Evolutionary conservation across 2,888 invertebrate genomes (phyloP), one percentile per base, ranked within the genome.

Genomic region (Synergus umbraculus): DNA sequence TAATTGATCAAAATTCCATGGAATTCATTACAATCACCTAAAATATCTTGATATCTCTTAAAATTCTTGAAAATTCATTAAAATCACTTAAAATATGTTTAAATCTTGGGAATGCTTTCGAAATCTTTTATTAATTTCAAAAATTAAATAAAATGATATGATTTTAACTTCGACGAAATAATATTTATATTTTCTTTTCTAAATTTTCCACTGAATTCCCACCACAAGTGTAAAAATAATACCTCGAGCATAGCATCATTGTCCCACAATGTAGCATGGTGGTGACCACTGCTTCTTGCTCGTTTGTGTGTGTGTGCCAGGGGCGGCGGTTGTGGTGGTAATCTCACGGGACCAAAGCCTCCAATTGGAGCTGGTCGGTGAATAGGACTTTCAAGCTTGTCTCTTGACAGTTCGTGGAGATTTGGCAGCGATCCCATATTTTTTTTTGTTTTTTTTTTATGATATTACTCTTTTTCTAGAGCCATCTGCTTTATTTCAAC

Each of bases 391-490:
- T 89, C 87, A 44, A 90, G 88, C 79, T 91, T 91, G 49, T 90
- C 91, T 81, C 88, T 93, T 88, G 94, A 93, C 88, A 95, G 92
- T 88, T 95, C 95, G 89, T 95, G 95, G 81, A 95, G 90, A 91
- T 95, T 95, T 84, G 95, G 95, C 87, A 95, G 89, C 87, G 95
- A 95, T 78, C 95, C 95, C 95, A 95, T 95, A 76, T 76, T 66
- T 76, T 66, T 41, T 66, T 29, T 29, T 18, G 10, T 41, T 29
- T 13, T 64, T 41, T 13, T 64, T 43, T 44, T 15, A 13, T 64
- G 43, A 60, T 76, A 77, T 77, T 15, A 67, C 78, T 41, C 18
- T 54, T 29, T 58, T 37, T 41, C 10, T 37, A 37, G 37, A 73
- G 73, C 73, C 73, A 73, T 73, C 49, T 2, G 15, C 13, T 54